These are phyloP conservation scores for Phylloscopus trochilus DNA, from an alignment of 2,113 vertebrate species.

Conservation along the genomic window DNA sequence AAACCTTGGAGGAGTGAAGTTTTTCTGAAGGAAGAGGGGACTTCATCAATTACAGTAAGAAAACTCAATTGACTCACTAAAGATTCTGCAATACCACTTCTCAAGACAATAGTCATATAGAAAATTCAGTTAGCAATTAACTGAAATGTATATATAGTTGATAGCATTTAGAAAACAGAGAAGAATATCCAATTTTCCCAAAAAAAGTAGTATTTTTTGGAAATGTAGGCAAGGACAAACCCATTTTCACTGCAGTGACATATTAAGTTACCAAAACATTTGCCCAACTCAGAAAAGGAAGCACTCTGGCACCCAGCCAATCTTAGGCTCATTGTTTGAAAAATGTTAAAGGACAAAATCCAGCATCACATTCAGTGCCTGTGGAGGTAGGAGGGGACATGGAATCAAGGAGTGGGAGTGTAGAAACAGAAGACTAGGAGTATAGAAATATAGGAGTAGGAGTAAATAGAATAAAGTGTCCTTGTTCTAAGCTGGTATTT, in stretches of 20 bases:
- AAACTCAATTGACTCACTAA: background rate
- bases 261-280: background rate
- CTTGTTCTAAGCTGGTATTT: background rate
- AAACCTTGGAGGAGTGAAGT: background rate
- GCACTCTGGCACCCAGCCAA: background rate
- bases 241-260: background rate
- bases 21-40: background rate
- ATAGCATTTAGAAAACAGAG: background rate
- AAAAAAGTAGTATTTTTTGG: background rate
- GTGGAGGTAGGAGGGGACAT: background rate
- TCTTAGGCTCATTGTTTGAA: background rate
- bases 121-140: background rate
- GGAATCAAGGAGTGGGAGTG: background rate
- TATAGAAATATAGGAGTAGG: background rate
- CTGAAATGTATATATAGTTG: background rate
- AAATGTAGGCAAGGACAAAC: background rate
- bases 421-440: background rate
- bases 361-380: background rate
- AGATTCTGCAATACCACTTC: background rate
- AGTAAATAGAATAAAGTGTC: background rate
- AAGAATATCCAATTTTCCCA: background rate
- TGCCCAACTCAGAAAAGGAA: background rate
- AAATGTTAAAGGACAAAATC: conserved; percentile 8
- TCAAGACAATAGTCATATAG: background rate
- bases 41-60: background rate